Evolutionary conservation across 2,113 vertebrate species (phyloP), one percentile per base, ranked within the genome.

Genomic region (Perca schrenkii): DNA sequence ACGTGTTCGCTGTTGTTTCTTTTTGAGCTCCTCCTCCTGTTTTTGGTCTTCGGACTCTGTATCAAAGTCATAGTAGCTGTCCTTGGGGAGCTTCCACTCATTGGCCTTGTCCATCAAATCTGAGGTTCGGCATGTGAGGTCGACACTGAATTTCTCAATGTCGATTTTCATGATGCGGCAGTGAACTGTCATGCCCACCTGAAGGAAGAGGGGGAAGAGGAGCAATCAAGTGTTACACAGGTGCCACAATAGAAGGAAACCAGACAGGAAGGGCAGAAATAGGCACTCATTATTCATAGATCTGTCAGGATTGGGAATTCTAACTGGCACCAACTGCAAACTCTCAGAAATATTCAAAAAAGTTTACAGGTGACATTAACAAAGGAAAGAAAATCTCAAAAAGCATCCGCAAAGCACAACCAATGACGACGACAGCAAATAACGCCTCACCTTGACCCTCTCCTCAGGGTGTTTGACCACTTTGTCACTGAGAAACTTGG

Each of bases 101-200:
- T 99, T 99, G 94, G 96, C 97, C 86, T 98, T 97, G 94, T 99
- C 98, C 96, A 97, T 96, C 82, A 99, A 92, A 88, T 99, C 98
- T 0, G 98, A 99, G 2, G 98, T 98, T 70, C 98, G 96, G 88
- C 98, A 99, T 4, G 98, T 99, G 89, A 99, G 96, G 93, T 99
- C 98, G 2, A 98, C 98, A 6, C 96, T 99, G 91, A 99, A 99
- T 85, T 99, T 99, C 86, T 99, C 98, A 0, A 99, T 99, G 93
- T 99, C 98, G 0, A 99, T 98, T 95, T 99, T 99, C 98, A 99
- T 99, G 89, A 99, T 99, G 68, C 98, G 95, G 92, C 97, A 99
- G 93, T 99, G 98, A 73, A 99, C 98, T 0, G 98, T 99, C 98
- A 99, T 99, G 77, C 98, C 97, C 90, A 99, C 98, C 98, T 99